Evolutionary conservation across 2,888 invertebrate genomes (phyloP).

Genomic region (Pseudococcus viburni): DNA sequence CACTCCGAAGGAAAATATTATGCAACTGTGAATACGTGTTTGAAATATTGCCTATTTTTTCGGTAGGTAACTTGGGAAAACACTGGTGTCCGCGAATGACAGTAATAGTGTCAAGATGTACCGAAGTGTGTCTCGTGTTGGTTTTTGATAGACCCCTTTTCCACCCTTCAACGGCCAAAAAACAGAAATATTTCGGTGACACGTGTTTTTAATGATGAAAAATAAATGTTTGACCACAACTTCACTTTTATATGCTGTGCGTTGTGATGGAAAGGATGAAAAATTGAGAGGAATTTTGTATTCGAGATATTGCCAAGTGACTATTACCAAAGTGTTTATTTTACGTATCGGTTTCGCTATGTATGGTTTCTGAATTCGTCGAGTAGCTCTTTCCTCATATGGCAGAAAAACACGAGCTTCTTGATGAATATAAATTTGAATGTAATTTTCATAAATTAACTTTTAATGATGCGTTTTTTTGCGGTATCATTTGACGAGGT

Average conservation of each 20-base stretch:
- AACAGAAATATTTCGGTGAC: slow-evolving; percentile 1
- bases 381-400: background rate
- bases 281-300: slow-evolving; percentile 26
- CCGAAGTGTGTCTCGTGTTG: background rate
- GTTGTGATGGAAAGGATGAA: background rate
- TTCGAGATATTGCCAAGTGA: slow-evolving; percentile 6
- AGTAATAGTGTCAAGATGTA: slow-evolving; percentile 17
- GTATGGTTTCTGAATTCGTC: background rate
- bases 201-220: slow-evolving; percentile 49
- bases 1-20: background rate
- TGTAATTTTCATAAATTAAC: slow-evolving; percentile 40
- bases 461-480: slow-evolving; percentile 19
- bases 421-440: slow-evolving; percentile 30
- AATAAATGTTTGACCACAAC: slow-evolving; percentile 53
- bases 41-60: slow-evolving; percentile 21
- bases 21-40: background rate
- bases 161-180: background rate
- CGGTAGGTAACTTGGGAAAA: background rate
- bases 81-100: background rate
- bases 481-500: background rate
- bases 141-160: background rate
- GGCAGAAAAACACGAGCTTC: slow-evolving; percentile 1
- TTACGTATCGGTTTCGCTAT: slow-evolving; percentile 35
- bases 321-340: slow-evolving; percentile 31
- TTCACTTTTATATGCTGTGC: background rate